Conservation (phyloP, 2,888 invertebrate species). For the Watsonalla binaria region DNA sequence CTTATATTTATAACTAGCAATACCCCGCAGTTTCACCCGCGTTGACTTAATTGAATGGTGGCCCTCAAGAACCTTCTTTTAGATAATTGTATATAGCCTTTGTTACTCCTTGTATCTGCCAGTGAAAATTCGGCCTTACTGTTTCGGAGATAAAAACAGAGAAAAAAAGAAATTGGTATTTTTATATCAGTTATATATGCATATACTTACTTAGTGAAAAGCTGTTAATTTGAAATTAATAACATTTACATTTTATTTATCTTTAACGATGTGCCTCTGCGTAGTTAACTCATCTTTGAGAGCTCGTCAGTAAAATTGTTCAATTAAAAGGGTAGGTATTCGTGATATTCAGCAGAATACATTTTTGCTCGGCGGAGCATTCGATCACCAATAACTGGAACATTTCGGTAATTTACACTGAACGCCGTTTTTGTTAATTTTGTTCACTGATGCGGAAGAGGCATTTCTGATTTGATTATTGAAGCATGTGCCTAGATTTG, state of each 20-base stretch:
- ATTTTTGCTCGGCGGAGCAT: slow-evolving; percentile 30
- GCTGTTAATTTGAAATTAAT: neutral
- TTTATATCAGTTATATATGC: too few relatives aligned
- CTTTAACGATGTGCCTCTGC: slow-evolving; percentile 1
- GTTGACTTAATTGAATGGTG: too few relatives aligned
- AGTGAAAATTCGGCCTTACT: too few relatives aligned
- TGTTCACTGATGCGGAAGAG: neutral
- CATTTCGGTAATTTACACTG: slow-evolving; percentile 16
- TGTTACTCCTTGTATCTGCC: too few relatives aligned
- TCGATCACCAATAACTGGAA: slow-evolving; percentile 18
- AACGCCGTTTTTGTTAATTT: slow-evolving; percentile 5
- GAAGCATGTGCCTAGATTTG: too few relatives aligned
- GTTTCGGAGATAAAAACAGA: too few relatives aligned
- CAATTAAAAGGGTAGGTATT: slow-evolving; percentile 39
- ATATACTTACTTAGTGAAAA: too few relatives aligned
- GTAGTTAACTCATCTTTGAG: slow-evolving; percentile 13
- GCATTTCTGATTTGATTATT: neutral
- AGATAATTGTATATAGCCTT: too few relatives aligned
- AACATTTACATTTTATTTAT: neutral
- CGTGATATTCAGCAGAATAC: slow-evolving; percentile 38
- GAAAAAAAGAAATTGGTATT: too few relatives aligned
- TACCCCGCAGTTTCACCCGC: too few relatives aligned
- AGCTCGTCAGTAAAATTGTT: slow-evolving; percentile 23
- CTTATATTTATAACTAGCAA: too few relatives aligned
- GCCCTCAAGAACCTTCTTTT: too few relatives aligned